Base-by-base conservation (phyloP, 1,140 invertebrate species). In the Meloidogyne chitwoodi region DNA sequence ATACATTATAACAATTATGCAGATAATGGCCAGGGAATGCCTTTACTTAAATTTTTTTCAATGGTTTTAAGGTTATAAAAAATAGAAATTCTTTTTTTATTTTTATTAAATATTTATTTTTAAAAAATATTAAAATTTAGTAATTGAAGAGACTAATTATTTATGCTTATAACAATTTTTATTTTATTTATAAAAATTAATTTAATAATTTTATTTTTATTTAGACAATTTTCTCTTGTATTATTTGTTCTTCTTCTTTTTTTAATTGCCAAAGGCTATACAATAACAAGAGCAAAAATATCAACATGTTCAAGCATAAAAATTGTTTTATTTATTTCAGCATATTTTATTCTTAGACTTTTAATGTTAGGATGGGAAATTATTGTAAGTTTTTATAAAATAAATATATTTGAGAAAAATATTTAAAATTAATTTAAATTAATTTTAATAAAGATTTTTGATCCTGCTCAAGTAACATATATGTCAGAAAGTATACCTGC, bases 401-500 rank as follows among this genome's bases (percentile, higher is more conserved):
- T 14, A 29, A 27, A 38, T n/a, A n/a, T n/a, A n/a, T n/a, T n/a
- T n/a, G 4, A 41, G 27, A 19, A 27, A 11, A 6, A 16, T 19
- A 0, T 48, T 5, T 19, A 41, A 26, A n/a, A n/a, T n/a, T n/a
- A n/a, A n/a, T n/a, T n/a, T 10, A 75, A 41, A 41, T 19, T 26
- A 16, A 29, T 64, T n/a, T 16, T 10, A 41, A 78, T 82, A 77
- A 83, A 93, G 92, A 90, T 91, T 27, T 95, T 95, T 87, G 94
- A 95, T 88, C 93, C 93, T 1, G 94, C 93, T 38, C 89, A 92
- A 87, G 93, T 96, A 0, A 87, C 95, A 0, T 95, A 96, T 84
- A 88, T 93, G 34, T 96, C 94, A 81, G 93, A 96, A 88, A 93
- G 92, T 79, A 92, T 92, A 1, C 92, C 93, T 2, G 94, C 94